phyloP scores from a whole-genome alignment of 2,888 invertebrate species.

The Galeopsomyia nigrocyanea region DNA sequence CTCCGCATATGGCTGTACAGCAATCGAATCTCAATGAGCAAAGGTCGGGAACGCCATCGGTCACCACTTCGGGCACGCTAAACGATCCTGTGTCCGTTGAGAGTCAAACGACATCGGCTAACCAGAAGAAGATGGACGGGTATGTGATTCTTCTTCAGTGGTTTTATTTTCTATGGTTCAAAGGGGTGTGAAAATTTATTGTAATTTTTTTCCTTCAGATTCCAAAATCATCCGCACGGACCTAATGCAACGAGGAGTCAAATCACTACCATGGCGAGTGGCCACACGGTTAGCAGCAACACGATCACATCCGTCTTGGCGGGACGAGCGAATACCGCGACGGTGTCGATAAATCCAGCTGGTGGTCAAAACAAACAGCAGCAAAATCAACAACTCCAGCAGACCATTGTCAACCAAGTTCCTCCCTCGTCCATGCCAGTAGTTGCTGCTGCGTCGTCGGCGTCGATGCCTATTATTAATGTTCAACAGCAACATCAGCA shows the following conservation, averaged over 20 bases:
- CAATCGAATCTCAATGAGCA: conserved; percentile 54
- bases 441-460: conserved; percentile 67
- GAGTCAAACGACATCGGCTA: conserved; percentile 53
- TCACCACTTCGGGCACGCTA: conserved; percentile 51
- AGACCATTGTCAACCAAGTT: conserved; percentile 32
- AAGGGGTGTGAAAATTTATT: not conserved
- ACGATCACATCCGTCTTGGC: conserved; percentile 86
- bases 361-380: conserved; percentile 57
- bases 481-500: conserved; percentile 60
- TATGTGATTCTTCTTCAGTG: not conserved
- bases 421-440: conserved; percentile 37
- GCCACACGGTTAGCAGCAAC: conserved; percentile 83
- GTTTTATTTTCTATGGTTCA: not conserved
- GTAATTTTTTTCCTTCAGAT: conserved; percentile 48
- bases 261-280: conserved; percentile 78
- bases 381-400: conserved; percentile 5
- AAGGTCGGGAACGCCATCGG: conserved; percentile 58
- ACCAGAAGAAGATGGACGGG: conserved; percentile 41
- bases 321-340: conserved; percentile 81
- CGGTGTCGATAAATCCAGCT: conserved; percentile 79
- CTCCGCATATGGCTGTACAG: conserved; percentile 61
- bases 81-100: conserved; percentile 53
- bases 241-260: conserved; percentile 50
- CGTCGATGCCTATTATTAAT: conserved; percentile 61
- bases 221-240: conserved; percentile 65